phyloP scores from a whole-genome alignment of 2,113 vertebrate species.

The Aptenodytes patagonicus region DNA sequence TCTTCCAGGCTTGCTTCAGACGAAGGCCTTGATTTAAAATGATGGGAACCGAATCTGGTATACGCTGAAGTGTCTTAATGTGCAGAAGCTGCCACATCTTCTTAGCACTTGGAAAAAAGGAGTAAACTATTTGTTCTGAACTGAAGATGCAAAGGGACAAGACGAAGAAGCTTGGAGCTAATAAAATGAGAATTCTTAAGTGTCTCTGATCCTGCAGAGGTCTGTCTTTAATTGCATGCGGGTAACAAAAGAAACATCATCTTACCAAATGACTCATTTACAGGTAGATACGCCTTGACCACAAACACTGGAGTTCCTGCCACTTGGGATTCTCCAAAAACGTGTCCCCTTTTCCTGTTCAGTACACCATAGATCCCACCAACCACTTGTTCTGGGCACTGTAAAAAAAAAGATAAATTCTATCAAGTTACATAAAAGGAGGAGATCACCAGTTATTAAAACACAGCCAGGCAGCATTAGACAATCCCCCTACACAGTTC shows the following conservation, averaged over 20 bases:
- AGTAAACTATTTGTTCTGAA: not conserved
- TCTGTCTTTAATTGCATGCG: not conserved
- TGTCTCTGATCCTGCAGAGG: not conserved
- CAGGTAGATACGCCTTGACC: slow-evolving; percentile 60
- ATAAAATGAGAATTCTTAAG: not conserved
- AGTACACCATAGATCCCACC: slow-evolving; percentile 68
- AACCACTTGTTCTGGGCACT: slow-evolving; percentile 67
- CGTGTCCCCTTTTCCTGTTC: slow-evolving; percentile 63
- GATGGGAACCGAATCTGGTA: not conserved
- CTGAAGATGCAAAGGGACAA: not conserved
- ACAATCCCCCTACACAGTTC: not conserved
- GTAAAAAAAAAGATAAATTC: not conserved
- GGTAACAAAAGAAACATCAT: not conserved
- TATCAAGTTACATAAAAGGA: not conserved
- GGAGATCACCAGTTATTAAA: not conserved
- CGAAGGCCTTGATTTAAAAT: not conserved
- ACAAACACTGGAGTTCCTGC: slow-evolving; percentile 64
- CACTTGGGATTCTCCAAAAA: slow-evolving; percentile 70
- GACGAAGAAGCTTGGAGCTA: not conserved
- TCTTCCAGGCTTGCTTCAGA: not conserved
- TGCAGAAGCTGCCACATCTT: not conserved
- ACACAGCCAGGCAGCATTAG: not conserved
- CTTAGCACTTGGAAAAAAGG: not conserved
- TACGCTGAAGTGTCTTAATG: not conserved
- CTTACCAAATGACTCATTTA: slow-evolving; percentile 73